These are phyloP conservation scores for Drosophila rubida DNA, from an alignment of 2,888 invertebrate genomes.

Conservation along the genomic window DNA sequence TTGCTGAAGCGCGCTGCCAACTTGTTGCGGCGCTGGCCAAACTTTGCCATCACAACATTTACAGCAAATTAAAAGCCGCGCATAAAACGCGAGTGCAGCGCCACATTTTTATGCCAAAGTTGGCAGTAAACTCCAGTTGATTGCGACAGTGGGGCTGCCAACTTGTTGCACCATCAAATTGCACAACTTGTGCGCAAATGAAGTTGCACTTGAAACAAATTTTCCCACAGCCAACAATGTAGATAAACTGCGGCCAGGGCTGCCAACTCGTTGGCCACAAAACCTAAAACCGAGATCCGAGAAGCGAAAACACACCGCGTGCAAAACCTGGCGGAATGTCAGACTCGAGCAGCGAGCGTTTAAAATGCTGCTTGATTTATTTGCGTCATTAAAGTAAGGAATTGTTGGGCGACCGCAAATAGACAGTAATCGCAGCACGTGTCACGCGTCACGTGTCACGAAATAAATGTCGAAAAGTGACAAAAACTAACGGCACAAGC, in stretches of 20 bases:
- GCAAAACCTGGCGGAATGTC: too few species aligned
- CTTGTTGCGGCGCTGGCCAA: slow-evolving; percentile 10
- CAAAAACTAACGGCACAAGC: slow-evolving; percentile 15
- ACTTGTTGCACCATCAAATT: background rate
- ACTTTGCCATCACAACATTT: slow-evolving; percentile 1
- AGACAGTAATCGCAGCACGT: slow-evolving; percentile 31
- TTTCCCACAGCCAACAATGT: too few species aligned
- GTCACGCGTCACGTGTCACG: slow-evolving; percentile 9
- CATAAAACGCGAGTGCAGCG: background rate
- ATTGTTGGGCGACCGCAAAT: slow-evolving; percentile 18
- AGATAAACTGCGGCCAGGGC: background rate
- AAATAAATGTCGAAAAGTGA: slow-evolving; percentile 16
- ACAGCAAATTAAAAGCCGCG: background rate
- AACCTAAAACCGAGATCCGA: too few species aligned
- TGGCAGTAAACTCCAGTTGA: background rate
- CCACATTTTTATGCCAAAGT: background rate
- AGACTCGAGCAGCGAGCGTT: background rate
- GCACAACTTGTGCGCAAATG: too few species aligned
- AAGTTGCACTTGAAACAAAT: too few species aligned
- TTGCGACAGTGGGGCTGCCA: slow-evolving; percentile 1
- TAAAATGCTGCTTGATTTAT: slow-evolving; percentile 21
- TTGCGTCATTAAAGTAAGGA: slow-evolving; percentile 20
- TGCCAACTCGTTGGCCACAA: slow-evolving; percentile 1
- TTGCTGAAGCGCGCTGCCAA: slow-evolving; percentile 4
- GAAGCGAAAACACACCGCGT: background rate